These are phyloP conservation scores for Triops cancriformis DNA, from an alignment of 1,140 invertebrate genomes.

Conservation along the genomic window DNA sequence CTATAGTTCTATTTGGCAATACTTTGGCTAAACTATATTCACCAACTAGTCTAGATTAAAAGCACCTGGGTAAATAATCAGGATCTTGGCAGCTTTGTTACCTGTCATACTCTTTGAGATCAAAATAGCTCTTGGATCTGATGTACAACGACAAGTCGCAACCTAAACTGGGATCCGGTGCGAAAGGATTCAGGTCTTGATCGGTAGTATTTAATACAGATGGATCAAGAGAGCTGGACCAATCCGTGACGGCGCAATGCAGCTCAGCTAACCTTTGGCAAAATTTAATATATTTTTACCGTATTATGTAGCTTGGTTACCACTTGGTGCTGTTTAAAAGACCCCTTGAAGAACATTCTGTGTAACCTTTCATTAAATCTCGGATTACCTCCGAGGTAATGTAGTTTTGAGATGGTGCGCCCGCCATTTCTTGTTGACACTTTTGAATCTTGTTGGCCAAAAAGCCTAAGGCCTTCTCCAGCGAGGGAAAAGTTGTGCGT, in stretches of 20 bases:
- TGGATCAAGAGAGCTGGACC: constrained; percentile 36
- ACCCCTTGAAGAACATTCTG: too few relatives aligned
- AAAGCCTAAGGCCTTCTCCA: too few relatives aligned
- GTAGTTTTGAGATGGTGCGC: too few relatives aligned
- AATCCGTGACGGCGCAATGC: constrained; percentile 59
- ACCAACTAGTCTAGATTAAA: constrained; percentile 14
- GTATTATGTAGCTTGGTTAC: too few relatives aligned
- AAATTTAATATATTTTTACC: background rate
- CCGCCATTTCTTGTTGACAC: too few relatives aligned
- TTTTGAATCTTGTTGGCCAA: too few relatives aligned
- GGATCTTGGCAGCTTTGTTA: constrained; percentile 23
- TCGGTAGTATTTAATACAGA: constrained; percentile 37
- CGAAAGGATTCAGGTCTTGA: constrained; percentile 38
- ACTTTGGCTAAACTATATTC: too few relatives aligned
- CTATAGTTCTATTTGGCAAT: too few relatives aligned
- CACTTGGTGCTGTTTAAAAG: too few relatives aligned
- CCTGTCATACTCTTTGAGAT: constrained; percentile 80
- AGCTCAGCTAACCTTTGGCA: constrained; percentile 62
- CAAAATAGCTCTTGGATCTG: constrained; percentile 81
- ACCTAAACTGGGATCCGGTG: constrained; percentile 37
- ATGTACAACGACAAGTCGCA: constrained; percentile 63
- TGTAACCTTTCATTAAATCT: too few relatives aligned
- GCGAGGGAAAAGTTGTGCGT: too few relatives aligned
- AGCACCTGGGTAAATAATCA: constrained; percentile 17
- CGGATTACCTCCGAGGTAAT: too few relatives aligned